Percentiles rank a stretch among this genome's conserved stretches.
These are phyloP conservation scores for Tribolium castaneum DNA, from an alignment of 1,140 invertebrate species.

Conservation along the genomic window DNA sequence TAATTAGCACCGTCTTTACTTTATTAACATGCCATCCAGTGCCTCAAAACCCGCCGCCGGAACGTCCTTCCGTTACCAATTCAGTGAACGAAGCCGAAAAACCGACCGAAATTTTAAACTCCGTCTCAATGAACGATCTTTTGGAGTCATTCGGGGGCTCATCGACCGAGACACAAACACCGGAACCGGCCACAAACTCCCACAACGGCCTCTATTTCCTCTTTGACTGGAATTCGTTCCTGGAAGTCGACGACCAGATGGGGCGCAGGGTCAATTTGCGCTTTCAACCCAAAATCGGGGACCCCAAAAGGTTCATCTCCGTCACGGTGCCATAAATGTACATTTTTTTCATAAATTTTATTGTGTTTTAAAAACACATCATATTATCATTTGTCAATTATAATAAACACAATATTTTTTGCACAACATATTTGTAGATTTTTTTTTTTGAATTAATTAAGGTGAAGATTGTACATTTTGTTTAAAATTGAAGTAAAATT, in stretches of 20 bases:
- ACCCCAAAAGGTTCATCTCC: constrained; percentile 77
- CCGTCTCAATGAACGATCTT: constrained; percentile 71
- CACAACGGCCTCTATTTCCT: constrained; percentile 83
- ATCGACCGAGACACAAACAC: neutral
- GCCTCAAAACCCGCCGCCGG: too few relatives aligned
- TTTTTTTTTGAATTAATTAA: too few relatives aligned
- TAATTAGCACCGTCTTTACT: too few relatives aligned
- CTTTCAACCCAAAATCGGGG: constrained; percentile 81
- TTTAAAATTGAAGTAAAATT: too few relatives aligned
- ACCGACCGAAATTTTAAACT: neutral
- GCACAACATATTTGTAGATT: too few relatives aligned
- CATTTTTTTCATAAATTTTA: too few relatives aligned
- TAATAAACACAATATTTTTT: too few relatives aligned
- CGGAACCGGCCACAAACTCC: neutral
- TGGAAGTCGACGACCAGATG: constrained; percentile 81
- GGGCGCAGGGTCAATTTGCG: constrained; percentile 79
- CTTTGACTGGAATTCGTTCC: constrained; percentile 84
- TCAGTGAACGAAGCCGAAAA: neutral
- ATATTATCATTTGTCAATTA: too few relatives aligned
- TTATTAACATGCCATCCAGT: too few relatives aligned
- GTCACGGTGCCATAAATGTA: constrained; percentile 60
- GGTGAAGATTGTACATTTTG: too few relatives aligned
- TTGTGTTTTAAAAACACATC: too few relatives aligned
- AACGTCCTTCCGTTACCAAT: neutral
- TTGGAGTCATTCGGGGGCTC: constrained; percentile 81